phyloP scores from a whole-genome alignment of 1,140 invertebrate genomes.

The Neoseiulus cucumeris region DNA sequence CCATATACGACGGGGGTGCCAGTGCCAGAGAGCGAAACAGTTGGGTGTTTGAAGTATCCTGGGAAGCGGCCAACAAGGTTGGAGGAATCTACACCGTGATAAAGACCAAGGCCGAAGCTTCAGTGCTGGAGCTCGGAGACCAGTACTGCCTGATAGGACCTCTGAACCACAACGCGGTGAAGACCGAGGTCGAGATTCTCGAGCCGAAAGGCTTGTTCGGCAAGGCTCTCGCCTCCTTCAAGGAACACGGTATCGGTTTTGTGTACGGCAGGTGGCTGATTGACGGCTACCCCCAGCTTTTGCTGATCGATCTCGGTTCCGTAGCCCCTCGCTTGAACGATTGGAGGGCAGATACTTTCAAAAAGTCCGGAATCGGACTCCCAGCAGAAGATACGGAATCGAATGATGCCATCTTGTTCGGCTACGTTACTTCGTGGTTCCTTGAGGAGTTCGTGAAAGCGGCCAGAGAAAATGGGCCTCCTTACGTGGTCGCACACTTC shows the following conservation, averaged over 20 bases:
- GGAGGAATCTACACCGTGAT: slow-evolving; percentile 30
- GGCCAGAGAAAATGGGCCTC: not conserved
- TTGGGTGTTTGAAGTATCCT: slow-evolving; percentile 31
- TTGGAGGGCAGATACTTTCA: slow-evolving; percentile 29
- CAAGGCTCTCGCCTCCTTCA: slow-evolving; percentile 26
- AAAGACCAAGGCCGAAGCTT: slow-evolving; percentile 29
- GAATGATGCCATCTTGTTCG: slow-evolving; percentile 90
- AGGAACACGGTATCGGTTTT: slow-evolving; percentile 27
- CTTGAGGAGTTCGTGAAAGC: slow-evolving; percentile 32
- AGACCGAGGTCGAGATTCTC: slow-evolving; percentile 28
- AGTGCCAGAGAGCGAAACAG: slow-evolving; percentile 40
- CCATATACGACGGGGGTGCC: slow-evolving; percentile 56
- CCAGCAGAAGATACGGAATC: slow-evolving; percentile 86
- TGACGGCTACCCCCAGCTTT: slow-evolving; percentile 31
- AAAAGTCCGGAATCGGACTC: slow-evolving; percentile 32
- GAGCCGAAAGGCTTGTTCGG: slow-evolving; percentile 23
- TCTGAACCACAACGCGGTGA: slow-evolving; percentile 28
- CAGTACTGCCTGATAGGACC: slow-evolving; percentile 30
- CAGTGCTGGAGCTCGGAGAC: slow-evolving; percentile 28
- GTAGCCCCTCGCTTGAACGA: slow-evolving; percentile 29
- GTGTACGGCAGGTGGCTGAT: slow-evolving; percentile 31
- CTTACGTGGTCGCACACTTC: slow-evolving; percentile 27
- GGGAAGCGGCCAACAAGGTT: slow-evolving; percentile 34
- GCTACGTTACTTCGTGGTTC: slow-evolving; percentile 83
- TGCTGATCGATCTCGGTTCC: slow-evolving; percentile 31